A percentile compares a stretch with the other conserved stretches of the same genome.
These are phyloP conservation scores for Oryzias javanicus DNA, from an alignment of 2,113 vertebrate genomes.

Conservation along the genomic window DNA sequence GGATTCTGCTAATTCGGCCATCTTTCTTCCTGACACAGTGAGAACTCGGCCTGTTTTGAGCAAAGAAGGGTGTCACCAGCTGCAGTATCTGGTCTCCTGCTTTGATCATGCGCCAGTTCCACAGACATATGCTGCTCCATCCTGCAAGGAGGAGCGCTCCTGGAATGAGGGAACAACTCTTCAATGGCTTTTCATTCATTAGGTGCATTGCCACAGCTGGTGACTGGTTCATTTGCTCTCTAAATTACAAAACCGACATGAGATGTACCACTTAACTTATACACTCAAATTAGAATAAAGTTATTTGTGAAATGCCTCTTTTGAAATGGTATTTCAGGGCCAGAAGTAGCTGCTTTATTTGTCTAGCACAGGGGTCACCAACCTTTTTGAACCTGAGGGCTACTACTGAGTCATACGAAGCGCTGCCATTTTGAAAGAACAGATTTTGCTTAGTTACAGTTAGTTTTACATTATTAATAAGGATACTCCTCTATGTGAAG, in stretches of 20 bases:
- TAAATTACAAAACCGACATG: slow-evolving; percentile 40
- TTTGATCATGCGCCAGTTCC: slow-evolving; percentile 68
- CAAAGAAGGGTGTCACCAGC: slow-evolving; percentile 44
- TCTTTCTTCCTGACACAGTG: slow-evolving; percentile 30
- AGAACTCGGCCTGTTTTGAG: slow-evolving; percentile 22
- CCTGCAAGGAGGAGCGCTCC: slow-evolving; percentile 58
- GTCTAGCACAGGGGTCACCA: no score
- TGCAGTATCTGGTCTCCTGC: slow-evolving; percentile 41
- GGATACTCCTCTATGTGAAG: no score
- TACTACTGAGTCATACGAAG: no score
- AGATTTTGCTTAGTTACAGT: no score
- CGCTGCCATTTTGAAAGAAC: no score
- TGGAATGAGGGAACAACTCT: slow-evolving; percentile 44
- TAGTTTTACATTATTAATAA: no score
- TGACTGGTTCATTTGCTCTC: slow-evolving; percentile 51
- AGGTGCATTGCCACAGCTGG: slow-evolving; percentile 56
- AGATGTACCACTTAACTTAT: slow-evolving; percentile 37
- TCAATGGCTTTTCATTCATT: slow-evolving; percentile 44
- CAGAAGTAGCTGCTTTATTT: no score
- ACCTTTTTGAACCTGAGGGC: no score
- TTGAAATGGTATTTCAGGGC: no score
- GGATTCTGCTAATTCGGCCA: slow-evolving; percentile 22
- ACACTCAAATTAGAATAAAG: neutral
- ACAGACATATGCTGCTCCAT: slow-evolving; percentile 64
- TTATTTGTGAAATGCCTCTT: no score